These are phyloP conservation scores for Lophura swinhoii DNA, from an alignment of 2,797 vertebrate genomes.

Conservation along the genomic window DNA sequence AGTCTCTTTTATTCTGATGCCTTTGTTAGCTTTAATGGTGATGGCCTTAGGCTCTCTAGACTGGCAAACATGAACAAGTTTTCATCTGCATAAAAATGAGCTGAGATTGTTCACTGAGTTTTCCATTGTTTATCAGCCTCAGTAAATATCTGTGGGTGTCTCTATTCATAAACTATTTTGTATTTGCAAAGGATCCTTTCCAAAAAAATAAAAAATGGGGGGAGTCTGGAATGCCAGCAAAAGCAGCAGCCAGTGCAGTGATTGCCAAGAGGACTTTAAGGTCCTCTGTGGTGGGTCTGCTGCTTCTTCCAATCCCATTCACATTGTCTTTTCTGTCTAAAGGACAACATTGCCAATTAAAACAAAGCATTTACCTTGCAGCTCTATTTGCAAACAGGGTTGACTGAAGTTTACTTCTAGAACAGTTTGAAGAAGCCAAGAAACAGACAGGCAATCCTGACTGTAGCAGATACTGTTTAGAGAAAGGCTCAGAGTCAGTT, in stretches of 20 bases:
- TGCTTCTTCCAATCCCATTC: background rate
- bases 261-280: background rate
- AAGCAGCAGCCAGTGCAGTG: background rate
- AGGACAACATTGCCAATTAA: background rate
- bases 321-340: constrained; percentile 11
- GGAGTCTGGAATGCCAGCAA: background rate
- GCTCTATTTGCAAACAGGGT: background rate
- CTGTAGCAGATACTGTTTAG: background rate
- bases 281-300: background rate
- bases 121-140: constrained; percentile 68
- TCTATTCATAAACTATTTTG: constrained; percentile 27
- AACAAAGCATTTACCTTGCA: constrained; percentile 41
- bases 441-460: background rate
- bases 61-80: constrained; percentile 30
- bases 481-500: background rate
- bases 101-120: background rate
- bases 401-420: background rate
- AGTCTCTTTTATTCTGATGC: background rate
- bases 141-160: constrained; percentile 64
- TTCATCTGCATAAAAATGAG: constrained; percentile 49
- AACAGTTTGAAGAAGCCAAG: background rate
- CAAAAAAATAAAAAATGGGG: background rate
- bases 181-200: constrained; percentile 18
- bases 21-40: constrained; percentile 14
- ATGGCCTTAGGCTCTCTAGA: constrained; percentile 19